Conservation (phyloP, 2,888 invertebrate genomes). For the Amorpha juglandis region DNA sequence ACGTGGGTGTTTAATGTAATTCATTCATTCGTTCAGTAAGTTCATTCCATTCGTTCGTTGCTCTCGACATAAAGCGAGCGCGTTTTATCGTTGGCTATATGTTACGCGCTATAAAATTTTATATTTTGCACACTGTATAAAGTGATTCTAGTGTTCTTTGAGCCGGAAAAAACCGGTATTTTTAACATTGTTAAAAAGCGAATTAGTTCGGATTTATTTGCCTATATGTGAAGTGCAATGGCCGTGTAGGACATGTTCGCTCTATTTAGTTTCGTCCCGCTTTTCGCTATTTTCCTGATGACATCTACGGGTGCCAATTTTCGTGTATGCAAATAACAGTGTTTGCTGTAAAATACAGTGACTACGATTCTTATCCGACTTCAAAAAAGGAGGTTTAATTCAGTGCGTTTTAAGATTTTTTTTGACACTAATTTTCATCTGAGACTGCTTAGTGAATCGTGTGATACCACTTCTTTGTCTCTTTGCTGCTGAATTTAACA, state of each 20-base stretch:
- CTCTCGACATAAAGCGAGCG: constrained; percentile 26
- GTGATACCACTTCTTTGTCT: constrained; percentile 13
- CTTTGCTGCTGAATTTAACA: too few relatives aligned
- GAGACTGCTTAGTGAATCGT: too few relatives aligned
- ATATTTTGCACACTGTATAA: constrained; percentile 28
- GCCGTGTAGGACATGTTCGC: not conserved
- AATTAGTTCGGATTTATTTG: constrained; percentile 5
- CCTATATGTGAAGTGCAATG: not conserved
- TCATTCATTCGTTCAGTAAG: constrained; percentile 32
- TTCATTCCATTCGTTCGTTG: constrained; percentile 28
- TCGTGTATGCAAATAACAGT: constrained; percentile 3
- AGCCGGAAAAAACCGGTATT: constrained; percentile 16
- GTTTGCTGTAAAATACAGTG: not conserved
- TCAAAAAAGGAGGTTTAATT: not conserved
- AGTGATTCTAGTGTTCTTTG: constrained; percentile 19
- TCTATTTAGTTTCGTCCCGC: not conserved
- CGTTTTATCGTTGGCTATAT: constrained; percentile 27
- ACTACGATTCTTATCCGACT: not conserved
- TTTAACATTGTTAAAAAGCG: constrained; percentile 16
- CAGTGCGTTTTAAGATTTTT: not conserved
- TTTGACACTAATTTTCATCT: constrained; percentile 26
- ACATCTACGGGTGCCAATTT: not conserved
- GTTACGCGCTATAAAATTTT: constrained; percentile 31
- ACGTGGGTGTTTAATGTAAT: constrained; percentile 31
- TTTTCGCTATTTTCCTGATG: not conserved